A percentile compares a stretch with the other conserved stretches of the same genome.
Evolutionary conservation across 2,888 invertebrate species (phyloP).

Genomic region (Philereme vetulata): DNA sequence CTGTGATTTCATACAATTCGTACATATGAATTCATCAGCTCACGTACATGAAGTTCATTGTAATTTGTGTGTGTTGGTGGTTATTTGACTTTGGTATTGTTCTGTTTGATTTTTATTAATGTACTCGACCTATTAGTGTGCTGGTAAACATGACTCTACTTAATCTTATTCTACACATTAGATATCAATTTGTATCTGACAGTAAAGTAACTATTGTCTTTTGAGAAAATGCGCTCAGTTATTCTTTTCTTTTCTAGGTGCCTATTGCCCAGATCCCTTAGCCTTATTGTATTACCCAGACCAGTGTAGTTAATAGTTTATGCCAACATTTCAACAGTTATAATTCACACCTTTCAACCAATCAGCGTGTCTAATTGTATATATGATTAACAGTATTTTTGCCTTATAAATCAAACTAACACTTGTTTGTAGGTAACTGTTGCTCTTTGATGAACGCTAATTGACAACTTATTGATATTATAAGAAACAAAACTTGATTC

Average conservation of each 20-base stretch:
- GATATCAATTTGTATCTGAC: too few relatives aligned
- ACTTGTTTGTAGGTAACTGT: conserved; percentile 26
- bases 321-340: too few relatives aligned
- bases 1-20: conserved; percentile 35
- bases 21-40: conserved; percentile 39
- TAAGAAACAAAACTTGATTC: conserved; percentile 19
- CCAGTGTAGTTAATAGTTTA: too few relatives aligned
- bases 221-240: too few relatives aligned
- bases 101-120: background rate
- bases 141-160: too few relatives aligned
- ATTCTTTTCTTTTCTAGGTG: too few relatives aligned
- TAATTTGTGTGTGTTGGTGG: conserved; percentile 24
- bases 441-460: conserved; percentile 29
- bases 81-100: conserved; percentile 16
- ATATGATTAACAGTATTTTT: conserved; percentile 13
- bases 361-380: conserved; percentile 8
- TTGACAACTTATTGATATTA: conserved; percentile 29
- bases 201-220: too few relatives aligned
- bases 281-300: too few relatives aligned
- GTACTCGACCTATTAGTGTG: too few relatives aligned
- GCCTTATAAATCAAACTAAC: conserved; percentile 28
- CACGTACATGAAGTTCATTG: conserved; percentile 8
- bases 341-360: conserved; percentile 3
- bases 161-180: too few relatives aligned
- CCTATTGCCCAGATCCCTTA: too few relatives aligned